Percentiles rank a stretch among this genome's conserved stretches.
These are phyloP conservation scores for Pogonocherus hispidulus DNA, from an alignment of 2,888 invertebrate genomes.

Conservation along the genomic window DNA sequence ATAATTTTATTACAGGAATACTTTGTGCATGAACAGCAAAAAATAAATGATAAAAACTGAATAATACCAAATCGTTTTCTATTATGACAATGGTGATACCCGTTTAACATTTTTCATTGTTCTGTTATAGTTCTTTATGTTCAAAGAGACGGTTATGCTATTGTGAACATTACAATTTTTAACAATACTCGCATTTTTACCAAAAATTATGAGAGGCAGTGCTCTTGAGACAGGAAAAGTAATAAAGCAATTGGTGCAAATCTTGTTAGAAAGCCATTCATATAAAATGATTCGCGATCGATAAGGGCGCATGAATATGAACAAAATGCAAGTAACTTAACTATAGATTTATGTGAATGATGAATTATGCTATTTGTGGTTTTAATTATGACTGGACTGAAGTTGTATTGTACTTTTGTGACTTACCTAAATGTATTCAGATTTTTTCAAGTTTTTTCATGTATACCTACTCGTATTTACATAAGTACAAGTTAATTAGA, in stretches of 20 bases:
- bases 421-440: no score
- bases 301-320: no score
- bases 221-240: background rate
- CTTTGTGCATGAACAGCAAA: background rate
- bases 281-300: no score
- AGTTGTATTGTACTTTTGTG: no score
- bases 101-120: background rate
- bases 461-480: no score
- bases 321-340: no score
- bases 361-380: no score
- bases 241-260: background rate
- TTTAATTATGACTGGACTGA: no score
- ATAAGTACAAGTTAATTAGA: no score
- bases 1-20: background rate
- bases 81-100: constrained; percentile 6
- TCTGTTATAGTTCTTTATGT: background rate
- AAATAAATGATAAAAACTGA: background rate
- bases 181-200: constrained; percentile 10
- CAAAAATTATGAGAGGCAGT: constrained; percentile 8
- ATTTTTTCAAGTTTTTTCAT: no score
- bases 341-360: no score
- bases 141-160: background rate
- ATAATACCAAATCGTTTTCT: constrained; percentile 4
- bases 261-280: constrained; percentile 1
- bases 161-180: constrained; percentile 13